These are phyloP conservation scores for Tromatobia lineatoria DNA, from an alignment of 2,888 invertebrate genomes.

Conservation along the genomic window DNA sequence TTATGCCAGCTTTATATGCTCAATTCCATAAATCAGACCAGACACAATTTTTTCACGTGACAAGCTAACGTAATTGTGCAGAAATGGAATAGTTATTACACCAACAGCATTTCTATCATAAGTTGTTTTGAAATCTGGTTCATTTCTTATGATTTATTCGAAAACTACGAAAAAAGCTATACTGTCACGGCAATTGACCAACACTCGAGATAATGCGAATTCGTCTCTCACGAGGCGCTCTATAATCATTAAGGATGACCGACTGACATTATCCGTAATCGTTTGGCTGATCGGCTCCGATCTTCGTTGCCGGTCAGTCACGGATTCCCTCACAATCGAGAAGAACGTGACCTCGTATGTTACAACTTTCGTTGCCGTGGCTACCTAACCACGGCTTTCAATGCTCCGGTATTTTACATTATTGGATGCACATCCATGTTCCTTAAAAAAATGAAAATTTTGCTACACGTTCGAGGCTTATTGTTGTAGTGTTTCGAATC, in stretches of 20 bases:
- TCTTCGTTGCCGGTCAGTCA: conserved; percentile 56
- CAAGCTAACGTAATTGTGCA: conserved; percentile 19
- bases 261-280: conserved; percentile 84
- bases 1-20: too few relatives aligned
- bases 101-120: conserved; percentile 3
- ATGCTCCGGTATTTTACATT: conserved; percentile 43
- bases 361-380: conserved; percentile 48
- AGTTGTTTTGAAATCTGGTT: not conserved
- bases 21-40: too few relatives aligned
- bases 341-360: conserved; percentile 76
- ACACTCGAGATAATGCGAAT: conserved; percentile 67
- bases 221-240: conserved; percentile 50
- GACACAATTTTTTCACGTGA: too few relatives aligned
- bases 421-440: conserved; percentile 1
- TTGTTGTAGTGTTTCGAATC: not conserved
- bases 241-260: conserved; percentile 81
- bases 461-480: not conserved
- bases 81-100: conserved; percentile 57
- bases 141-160: conserved; percentile 2
- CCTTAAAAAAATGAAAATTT: not conserved
- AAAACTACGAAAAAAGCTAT: not conserved
- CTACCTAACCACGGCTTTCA: conserved; percentile 73
- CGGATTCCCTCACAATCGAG: conserved; percentile 72
- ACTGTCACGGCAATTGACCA: conserved; percentile 57
- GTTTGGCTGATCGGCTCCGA: conserved; percentile 69